Evolutionary conservation across 2,888 invertebrate species (phyloP).

Genomic region (Cantharis nigra): DNA sequence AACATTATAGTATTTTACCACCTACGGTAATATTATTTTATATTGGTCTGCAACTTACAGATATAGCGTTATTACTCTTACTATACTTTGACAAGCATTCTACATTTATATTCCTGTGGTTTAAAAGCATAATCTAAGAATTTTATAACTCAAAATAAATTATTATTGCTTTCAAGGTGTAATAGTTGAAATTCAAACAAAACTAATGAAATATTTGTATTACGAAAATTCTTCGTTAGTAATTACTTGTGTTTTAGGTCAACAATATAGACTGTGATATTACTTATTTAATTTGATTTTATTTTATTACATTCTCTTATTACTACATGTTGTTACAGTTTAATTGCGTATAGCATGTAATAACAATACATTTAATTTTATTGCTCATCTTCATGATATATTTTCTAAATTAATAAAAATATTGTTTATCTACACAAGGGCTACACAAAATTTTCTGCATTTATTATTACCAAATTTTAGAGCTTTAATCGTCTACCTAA

Average conservation of each 20-base stretch:
- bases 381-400: neutral
- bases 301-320: neutral
- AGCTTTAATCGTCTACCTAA: no score
- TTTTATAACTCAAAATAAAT: neutral
- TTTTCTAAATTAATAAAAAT: neutral
- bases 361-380: neutral
- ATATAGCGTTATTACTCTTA: slow-evolving; percentile 47
- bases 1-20: slow-evolving; percentile 39
- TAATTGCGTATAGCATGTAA: neutral
- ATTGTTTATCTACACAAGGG: neutral
- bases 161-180: neutral
- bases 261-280: neutral
- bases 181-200: neutral
- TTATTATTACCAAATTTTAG: no score
- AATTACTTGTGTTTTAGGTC: neutral
- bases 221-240: neutral
- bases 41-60: slow-evolving; percentile 44
- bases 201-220: neutral
- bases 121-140: neutral
- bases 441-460: no score
- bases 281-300: neutral
- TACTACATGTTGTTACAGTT: neutral
- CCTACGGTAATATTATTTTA: slow-evolving; percentile 42
- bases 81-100: neutral
- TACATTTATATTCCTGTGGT: neutral